Base-by-base conservation (phyloP, 2,113 vertebrate species). In the Mastomys coucha region DNA sequence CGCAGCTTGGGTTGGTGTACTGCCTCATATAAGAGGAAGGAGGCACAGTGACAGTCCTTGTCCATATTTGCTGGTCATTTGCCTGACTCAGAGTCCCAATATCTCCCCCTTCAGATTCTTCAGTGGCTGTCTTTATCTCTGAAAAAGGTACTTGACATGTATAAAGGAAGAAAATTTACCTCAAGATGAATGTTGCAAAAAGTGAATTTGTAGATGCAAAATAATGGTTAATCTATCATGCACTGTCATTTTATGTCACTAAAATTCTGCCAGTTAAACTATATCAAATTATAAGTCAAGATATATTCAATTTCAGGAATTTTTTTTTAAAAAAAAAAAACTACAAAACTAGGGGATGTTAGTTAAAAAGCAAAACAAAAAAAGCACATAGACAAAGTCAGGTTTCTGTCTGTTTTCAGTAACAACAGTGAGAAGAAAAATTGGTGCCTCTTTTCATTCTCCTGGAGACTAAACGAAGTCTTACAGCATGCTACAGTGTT, bases 361-460 rank as follows among this genome's bases (percentile, higher is more conserved):
- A 81, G 51, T 58, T 42, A 17, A n/a, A 39, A 82, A 82, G n/a
- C 2, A 58, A 39, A 42, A 17, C 56, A 84, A 84, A 49, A 78
- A 69, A 13, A 2, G 5, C 3, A 5, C 13, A 1, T 36, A 33
- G 39, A 0, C 36, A 42, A 24, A 49, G 6, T 36, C 26, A 31
- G 22, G 33, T 16, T 39, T 81, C 65, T n/a, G 42, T 67, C 39
- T 58, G 31, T 22, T 42, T 20, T 80, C 16, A 10, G 19, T n/a
- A 80, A 60, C 20, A 72, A 6, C 20, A 16, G 17, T 19, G 39
- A 45, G 31, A 70, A 88, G 51, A 39, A 81, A 70, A 81, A 60
- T 20, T 49, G 39, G 45, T 63, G n/a, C 39, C 16, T 73, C n/a
- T 39, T 45, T 45, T 49, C 65, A 81, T n/a, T 14, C 16, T 19